Base-by-base conservation (phyloP, 2,888 invertebrate species). In the Rhopalosiphum nymphaeae region DNA sequence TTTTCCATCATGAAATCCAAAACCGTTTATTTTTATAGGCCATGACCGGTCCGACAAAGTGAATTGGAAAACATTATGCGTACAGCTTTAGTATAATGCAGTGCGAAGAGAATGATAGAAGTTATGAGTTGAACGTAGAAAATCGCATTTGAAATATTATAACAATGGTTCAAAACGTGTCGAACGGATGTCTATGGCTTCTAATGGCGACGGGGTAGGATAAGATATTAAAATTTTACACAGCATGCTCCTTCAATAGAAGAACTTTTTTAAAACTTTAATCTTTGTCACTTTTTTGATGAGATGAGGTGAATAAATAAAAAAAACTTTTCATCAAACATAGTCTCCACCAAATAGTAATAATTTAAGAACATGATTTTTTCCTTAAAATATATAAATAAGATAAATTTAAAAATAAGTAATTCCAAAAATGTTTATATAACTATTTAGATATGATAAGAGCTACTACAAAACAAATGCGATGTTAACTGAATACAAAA, bases 81-180 rank as follows among this genome's bases (percentile, higher is more conserved):
- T 85, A 85, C 56, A 89, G 21, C 57, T 49, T 46, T 42, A 86
- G n/a, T 29, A 61, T 90, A 86, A 49, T 49, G 49, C 46, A 13
- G 13, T 16, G 49, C 10, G 29, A 26, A 89, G 61, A 21, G 4
- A 36, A 46, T 29, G 85, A 78, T 42, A 67, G 94, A 86, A 90
- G 42, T 88, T 88, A 56, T 61, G 61, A 94, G 87, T 94, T 86
- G 89, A 94, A 94, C 90, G 42, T 91, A 53, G 86, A 90, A 94
- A 94, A 91, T 91, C 53, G 13, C 94, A 91, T 86, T 94, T 53
- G 85, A 91, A 93, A 94, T 94, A 94, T 61, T 94, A 94, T 91
- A 91, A 94, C 94, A 94, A 94, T 91, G 49, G 86, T 42, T 49
- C 29, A 9, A 67, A 42, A 94, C 91, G 86, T 94, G 94, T 94